Base-by-base conservation (phyloP, 2,888 invertebrate genomes). In the Fragum whitleyi region DNA sequence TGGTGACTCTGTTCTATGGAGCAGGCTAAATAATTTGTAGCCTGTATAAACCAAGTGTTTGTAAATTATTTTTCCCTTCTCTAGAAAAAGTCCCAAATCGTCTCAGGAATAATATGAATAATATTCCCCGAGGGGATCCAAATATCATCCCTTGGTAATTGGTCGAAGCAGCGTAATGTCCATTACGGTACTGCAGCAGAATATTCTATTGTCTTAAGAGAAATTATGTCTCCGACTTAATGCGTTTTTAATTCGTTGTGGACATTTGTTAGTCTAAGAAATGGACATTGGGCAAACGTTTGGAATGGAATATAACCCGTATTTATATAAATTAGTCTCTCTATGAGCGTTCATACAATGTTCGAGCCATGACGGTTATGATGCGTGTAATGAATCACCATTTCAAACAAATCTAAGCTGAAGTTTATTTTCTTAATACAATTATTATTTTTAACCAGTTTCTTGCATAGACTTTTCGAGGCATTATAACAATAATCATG, bases 241-340 rank as follows among this genome's bases (percentile, higher is more conserved):
- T n/a, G 62, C 11, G 62, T 36, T 32, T 62, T 62, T 62, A 62
- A 62, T 32, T 62, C 62, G 29, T 62, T n/a, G 62, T 62, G 62
- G 62, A 62, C 62, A 32, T 62, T 62, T 62, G 3, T 16, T 16
- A 5, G 28, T 62, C n/a, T 16, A 36, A n/a, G n/a, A 62, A 62
- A 62, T 62, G 62, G 62, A 32, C 32, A 36, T 36, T 36, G 62
- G 62, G 14, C 62, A 32, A 62, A 57, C 57, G 28, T 26, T 57
- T 57, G 11, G 47, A 47, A 19, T 47, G 5, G 47, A 47, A n/a
- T 47, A 19, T 16, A n/a, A 47, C 47, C n/a, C n/a, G 47, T 47
- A 47, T 47, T 14, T 14, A 9, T n/a, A 16, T n/a, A 47, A 47
- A 47, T 47, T n/a, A 3, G 47, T 47, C 47, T 47, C 3, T 47